Conservation (phyloP, 92 coral and sea anemone species). For the Nematostella vectensis region DNA sequence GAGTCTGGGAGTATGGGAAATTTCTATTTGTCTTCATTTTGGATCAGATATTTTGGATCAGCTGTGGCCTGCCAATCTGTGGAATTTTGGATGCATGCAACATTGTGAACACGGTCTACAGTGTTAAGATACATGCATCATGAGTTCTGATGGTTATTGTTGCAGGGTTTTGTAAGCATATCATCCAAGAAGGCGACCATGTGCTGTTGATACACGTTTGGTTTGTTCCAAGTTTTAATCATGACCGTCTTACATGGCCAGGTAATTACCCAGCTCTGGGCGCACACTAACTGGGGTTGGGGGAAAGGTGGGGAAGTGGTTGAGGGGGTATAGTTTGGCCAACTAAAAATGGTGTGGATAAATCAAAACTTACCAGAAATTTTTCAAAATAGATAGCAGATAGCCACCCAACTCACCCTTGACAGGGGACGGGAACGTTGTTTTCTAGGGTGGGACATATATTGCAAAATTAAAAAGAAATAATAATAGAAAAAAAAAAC, state of each 20-base stretch:
- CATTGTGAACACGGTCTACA: neutral
- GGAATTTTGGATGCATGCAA: neutral
- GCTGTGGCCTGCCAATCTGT: neutral
- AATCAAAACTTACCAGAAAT: too few species aligned
- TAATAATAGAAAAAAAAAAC: too few species aligned
- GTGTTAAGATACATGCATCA: neutral
- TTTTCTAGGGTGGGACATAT: too few species aligned
- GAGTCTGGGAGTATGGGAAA: too few species aligned
- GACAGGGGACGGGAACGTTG: too few species aligned
- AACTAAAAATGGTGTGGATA: too few species aligned
- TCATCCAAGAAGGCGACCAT: neutral
- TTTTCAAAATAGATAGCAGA: too few species aligned
- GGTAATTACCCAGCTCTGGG: neutral
- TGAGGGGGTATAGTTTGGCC: too few species aligned
- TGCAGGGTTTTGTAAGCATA: constrained; percentile 3
- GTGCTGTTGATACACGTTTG: neutral
- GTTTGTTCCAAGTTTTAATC: neutral
- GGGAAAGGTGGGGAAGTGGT: too few species aligned
- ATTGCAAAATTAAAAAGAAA: too few species aligned
- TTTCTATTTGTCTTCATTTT: neutral
- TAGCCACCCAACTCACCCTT: too few species aligned
- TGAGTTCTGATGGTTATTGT: neutral
- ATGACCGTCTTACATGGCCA: constrained; percentile 1
- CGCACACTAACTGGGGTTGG: neutral
- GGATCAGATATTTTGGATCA: neutral